phyloP scores from a whole-genome alignment of 2,113 vertebrate species.

The Thomomys bottae region DNA sequence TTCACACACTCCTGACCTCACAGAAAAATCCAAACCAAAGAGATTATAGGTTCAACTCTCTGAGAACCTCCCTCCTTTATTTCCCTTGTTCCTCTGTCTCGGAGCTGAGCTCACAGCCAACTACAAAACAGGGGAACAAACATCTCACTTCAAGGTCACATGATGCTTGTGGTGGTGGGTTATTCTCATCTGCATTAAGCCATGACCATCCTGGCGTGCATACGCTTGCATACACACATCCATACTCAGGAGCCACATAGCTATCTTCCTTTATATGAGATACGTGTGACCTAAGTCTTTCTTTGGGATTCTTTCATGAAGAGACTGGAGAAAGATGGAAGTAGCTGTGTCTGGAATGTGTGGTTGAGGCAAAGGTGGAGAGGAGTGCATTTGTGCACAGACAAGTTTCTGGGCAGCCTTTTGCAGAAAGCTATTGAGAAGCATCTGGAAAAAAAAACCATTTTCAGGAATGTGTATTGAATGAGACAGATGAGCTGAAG shows the following conservation, averaged over 20 bases:
- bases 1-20: background rate
- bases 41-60: background rate
- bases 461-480: conserved; percentile 12
- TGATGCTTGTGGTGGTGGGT: no score
- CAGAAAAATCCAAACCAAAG: background rate
- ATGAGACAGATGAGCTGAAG: background rate
- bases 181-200: background rate
- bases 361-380: background rate
- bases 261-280: background rate
- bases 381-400: background rate
- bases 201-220: background rate
- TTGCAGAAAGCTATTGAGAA: background rate
- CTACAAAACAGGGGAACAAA: background rate
- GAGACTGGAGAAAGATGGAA: background rate
- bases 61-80: background rate
- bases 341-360: fast-evolving
- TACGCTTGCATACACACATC: no score
- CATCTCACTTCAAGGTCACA: background rate
- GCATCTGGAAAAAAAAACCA: conserved; percentile 11
- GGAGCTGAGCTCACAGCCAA: background rate
- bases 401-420: background rate
- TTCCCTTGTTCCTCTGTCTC: background rate
- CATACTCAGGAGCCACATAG: no score
- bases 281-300: background rate
- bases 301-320: fast-evolving